A percentile compares a stretch with the other conserved stretches of the same genome.
Conservation (phyloP, 2,888 invertebrate species). For the Oligia strigilis region DNA sequence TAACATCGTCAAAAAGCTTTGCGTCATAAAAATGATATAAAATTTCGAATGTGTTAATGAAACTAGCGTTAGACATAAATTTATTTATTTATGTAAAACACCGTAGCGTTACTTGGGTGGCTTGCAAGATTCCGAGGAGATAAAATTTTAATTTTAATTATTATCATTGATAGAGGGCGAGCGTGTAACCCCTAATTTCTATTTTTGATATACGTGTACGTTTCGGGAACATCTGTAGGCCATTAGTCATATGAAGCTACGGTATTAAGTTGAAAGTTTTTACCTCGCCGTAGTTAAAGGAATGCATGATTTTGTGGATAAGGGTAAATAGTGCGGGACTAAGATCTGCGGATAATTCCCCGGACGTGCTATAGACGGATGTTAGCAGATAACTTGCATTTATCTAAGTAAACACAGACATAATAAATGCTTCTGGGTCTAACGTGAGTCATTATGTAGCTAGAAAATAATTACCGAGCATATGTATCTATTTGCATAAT, state of each 20-base stretch:
- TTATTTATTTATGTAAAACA: conserved; percentile 70
- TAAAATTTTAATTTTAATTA: conserved; percentile 86
- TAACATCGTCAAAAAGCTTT: conserved; percentile 46
- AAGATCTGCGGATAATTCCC: conserved; percentile 76
- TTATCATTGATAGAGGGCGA: conserved; percentile 82
- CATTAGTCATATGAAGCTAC: conserved; percentile 84
- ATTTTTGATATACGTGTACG: conserved; percentile 81
- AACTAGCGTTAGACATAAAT: conserved; percentile 55
- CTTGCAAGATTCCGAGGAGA: conserved; percentile 78
- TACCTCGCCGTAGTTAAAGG: conserved; percentile 57
- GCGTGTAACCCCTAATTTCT: conserved; percentile 87
- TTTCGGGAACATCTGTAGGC: conserved; percentile 82
- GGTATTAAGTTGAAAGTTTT: conserved; percentile 71
- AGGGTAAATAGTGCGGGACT: conserved; percentile 63
- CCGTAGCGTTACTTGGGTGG: conserved; percentile 85
- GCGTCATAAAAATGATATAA: conserved; percentile 55
- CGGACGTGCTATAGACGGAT: conserved; percentile 76
- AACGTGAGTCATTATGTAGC: conserved; percentile 53
- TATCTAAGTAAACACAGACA: conserved; percentile 67
- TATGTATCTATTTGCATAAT: conserved; percentile 62
- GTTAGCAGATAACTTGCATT: conserved; percentile 70
- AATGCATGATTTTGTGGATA: conserved; percentile 72
- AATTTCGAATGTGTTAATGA: conserved; percentile 59
- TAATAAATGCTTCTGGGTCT: conserved; percentile 66
- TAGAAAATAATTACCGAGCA: conserved; percentile 61